Evolutionary conservation across 2,888 invertebrate species (phyloP).

Genomic region (Nephrotoma appendiculata): DNA sequence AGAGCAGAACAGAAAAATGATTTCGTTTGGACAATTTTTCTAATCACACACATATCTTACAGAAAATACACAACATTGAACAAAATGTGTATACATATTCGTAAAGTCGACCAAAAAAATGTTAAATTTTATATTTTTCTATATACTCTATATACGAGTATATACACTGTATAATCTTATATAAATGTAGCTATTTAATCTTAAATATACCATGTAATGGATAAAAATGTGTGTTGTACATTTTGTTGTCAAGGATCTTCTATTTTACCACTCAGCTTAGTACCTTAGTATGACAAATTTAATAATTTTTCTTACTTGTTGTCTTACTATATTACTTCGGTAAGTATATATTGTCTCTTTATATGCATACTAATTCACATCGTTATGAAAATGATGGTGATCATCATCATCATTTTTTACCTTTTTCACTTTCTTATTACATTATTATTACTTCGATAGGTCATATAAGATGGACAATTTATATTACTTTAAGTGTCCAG

Average conservation of each 20-base stretch:
- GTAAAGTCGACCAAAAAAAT: neutral
- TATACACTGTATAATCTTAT: neutral
- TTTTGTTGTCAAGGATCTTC: neutral
- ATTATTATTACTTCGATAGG: neutral
- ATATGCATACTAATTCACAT: neutral
- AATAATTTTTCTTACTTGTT: neutral
- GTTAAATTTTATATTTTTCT: neutral
- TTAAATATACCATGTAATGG: neutral
- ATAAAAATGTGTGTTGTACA: neutral
- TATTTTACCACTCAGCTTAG: neutral
- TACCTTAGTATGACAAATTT: neutral
- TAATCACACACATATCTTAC: neutral
- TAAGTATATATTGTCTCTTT: neutral
- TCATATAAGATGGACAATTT: neutral
- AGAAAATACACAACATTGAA: neutral
- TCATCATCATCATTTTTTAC: neutral
- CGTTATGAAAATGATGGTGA: neutral
- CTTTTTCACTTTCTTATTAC: neutral
- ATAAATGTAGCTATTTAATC: neutral
- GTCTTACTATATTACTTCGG: neutral
- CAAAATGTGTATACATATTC: neutral
- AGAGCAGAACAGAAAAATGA: neutral
- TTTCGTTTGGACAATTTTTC: neutral
- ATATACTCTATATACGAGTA: neutral
- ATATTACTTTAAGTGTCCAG: neutral